A percentile compares a stretch with the other conserved stretches of the same genome.
phyloP scores from a whole-genome alignment of 2,888 invertebrate genomes.

The Eupithecia exiguata region DNA sequence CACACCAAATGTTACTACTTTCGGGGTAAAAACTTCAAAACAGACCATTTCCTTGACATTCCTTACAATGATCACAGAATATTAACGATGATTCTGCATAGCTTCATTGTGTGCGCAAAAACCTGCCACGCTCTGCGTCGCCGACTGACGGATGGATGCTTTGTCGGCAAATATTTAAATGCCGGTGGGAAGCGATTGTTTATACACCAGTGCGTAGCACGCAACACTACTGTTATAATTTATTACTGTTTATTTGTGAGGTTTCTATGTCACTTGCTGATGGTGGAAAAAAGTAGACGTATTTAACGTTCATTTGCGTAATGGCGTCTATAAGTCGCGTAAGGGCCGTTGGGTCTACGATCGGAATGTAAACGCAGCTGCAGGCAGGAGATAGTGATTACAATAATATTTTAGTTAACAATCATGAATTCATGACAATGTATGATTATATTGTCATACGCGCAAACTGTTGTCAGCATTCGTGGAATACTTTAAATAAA shows the following conservation, averaged over 20 bases:
- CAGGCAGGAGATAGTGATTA: not conserved
- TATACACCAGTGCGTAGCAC: conserved; percentile 27
- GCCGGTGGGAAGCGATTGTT: conserved; percentile 39
- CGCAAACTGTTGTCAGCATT: not conserved
- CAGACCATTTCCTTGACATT: not conserved
- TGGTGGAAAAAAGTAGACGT: conserved; percentile 5
- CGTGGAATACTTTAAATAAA: not conserved
- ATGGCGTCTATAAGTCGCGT: not conserved
- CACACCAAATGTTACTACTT: not conserved
- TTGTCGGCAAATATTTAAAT: conserved; percentile 70
- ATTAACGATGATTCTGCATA: conserved; percentile 9
- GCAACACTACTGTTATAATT: conserved; percentile 18
- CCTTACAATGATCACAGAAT: not conserved
- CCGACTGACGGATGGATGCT: conserved; percentile 66
- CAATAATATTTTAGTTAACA: not conserved
- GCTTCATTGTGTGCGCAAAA: conserved; percentile 46
- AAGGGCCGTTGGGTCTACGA: not conserved
- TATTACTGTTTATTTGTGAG: conserved; percentile 11
- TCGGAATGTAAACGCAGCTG: not conserved
- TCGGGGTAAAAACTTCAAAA: not conserved
- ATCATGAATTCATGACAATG: not conserved
- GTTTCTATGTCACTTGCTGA: conserved; percentile 19
- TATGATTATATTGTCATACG: not conserved
- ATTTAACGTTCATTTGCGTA: not conserved
- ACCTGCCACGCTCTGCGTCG: conserved; percentile 33